Percentiles rank a stretch among this genome's conserved stretches.
Evolutionary conservation across 92 coral and sea anemone genomes (phyloP).

Genomic region (Actinostola sp.): DNA sequence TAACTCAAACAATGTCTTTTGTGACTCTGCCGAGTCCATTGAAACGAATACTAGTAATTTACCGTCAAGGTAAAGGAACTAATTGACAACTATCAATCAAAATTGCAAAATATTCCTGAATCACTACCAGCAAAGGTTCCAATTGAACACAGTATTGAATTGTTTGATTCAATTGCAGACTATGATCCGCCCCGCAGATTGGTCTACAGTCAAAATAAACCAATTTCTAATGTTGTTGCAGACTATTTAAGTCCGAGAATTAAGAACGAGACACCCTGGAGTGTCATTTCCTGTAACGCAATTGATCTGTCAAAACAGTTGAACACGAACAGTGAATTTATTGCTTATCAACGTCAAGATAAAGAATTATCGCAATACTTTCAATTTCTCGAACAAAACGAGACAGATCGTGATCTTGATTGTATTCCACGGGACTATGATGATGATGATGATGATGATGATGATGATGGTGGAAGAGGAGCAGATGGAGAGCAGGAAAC

Average conservation of each 20-base stretch:
- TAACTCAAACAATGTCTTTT: no score
- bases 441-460: neutral
- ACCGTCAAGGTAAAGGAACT: no score
- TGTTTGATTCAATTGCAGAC: no score
- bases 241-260: constrained; percentile 11
- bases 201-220: no score
- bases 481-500: neutral
- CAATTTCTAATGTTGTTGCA: constrained; percentile 11
- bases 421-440: constrained; percentile 22
- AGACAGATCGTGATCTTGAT: constrained; percentile 2
- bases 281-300: constrained; percentile 34
- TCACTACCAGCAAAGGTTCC: no score
- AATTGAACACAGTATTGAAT: no score
- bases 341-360: constrained; percentile 19
- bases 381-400: constrained; percentile 18
- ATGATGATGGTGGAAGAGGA: neutral
- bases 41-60: no score
- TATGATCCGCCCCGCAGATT: no score
- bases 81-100: no score
- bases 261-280: constrained; percentile 21
- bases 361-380: constrained; percentile 19
- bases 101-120: no score
- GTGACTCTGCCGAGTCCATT: no score
- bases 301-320: constrained; percentile 26
- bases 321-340: constrained; percentile 16